Conservation (phyloP, 2,797 vertebrate species). For the Brachyrhaphis roseni region DNA sequence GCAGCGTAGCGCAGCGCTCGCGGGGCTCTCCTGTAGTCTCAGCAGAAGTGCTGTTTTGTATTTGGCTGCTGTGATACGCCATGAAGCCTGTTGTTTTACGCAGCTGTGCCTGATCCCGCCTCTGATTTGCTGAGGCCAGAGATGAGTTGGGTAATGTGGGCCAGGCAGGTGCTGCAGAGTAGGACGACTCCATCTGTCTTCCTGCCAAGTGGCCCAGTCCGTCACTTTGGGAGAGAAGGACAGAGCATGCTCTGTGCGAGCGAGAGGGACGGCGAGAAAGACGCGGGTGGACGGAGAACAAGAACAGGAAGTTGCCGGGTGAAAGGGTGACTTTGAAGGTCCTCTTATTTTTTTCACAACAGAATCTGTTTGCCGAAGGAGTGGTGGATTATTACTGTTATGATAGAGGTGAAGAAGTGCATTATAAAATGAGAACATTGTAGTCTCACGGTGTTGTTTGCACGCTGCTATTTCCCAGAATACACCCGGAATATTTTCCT, state of each 20-base stretch:
- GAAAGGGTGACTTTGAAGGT: constrained; percentile 20
- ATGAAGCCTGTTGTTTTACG: constrained; percentile 58
- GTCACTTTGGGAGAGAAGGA: constrained; percentile 33
- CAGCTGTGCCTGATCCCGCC: constrained; percentile 57
- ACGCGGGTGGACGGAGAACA: constrained; percentile 10
- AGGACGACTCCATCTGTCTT: constrained; percentile 49
- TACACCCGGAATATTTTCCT: constrained; percentile 26
- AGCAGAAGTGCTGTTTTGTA: constrained; percentile 33
- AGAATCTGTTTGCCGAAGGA: constrained; percentile 20
- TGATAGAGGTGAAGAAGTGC: constrained; percentile 23
- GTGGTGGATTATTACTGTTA: constrained; percentile 7
- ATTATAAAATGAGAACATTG: constrained; percentile 24
- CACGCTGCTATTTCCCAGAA: constrained; percentile 40
- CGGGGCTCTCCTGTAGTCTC: constrained; percentile 14
- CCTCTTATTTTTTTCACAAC: constrained; percentile 33
- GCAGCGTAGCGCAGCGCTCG: constrained; percentile 5
- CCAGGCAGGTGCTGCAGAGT: constrained; percentile 67
- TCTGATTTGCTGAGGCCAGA: constrained; percentile 59
- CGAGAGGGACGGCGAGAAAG: constrained; percentile 17
- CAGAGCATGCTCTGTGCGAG: constrained; percentile 33
- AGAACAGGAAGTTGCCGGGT: constrained; percentile 1
- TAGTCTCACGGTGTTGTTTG: constrained; percentile 41
- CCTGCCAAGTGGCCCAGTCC: constrained; percentile 58
- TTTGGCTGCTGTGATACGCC: constrained; percentile 42
- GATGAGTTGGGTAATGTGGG: constrained; percentile 59